Base-by-base conservation (phyloP, 2,888 invertebrate species). In the Mallateleia sp. region DNA sequence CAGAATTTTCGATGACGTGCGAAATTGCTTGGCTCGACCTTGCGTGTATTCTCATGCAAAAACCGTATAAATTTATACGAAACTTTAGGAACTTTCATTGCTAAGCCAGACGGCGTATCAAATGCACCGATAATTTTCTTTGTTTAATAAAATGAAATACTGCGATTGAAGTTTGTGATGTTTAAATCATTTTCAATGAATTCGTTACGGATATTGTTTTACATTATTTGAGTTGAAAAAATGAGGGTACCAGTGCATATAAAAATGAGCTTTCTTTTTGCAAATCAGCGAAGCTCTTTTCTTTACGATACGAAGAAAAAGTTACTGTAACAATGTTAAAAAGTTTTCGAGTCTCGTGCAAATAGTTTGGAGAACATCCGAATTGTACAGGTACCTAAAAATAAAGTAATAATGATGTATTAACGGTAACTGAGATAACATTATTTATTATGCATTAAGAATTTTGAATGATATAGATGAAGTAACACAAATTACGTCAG, bases 21-120 rank as follows among this genome's bases (percentile, higher is more conserved):
- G 32, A 56, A 56, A 56, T 56, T 56, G 32, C 8, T 32, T 56
- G 32, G 28, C 18, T 20, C 32, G n/a, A 56, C 56, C 56, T 56
- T 56, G 56, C 32, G 28, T 28, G 56, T 56, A 45, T 45, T 56
- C 25, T 32, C 56, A 32, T 56, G 56, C 56, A 32, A 56, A 56
- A 56, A 28, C 56, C 56, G 28, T 56, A 56, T 56, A 56, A 56
- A 56, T 56, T 56, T 56, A 56, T 56, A 56, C 56, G 56, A 56
- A 56, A 56, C 56, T 56, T 56, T n/a, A 5, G 5, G 56, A 56
- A 56, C 28, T 56, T 56, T 56, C 18, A 18, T 32, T 32, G 32
- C 56, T 56, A 18, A 28, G 56, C 56, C 28, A 28, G 18, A 56
- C 56, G 15, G 56, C 28, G 56, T 15, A 52, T 52, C 22, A 52